Conservation (phyloP, 2,888 invertebrate species). For the Danaus chrysippus region DNA sequence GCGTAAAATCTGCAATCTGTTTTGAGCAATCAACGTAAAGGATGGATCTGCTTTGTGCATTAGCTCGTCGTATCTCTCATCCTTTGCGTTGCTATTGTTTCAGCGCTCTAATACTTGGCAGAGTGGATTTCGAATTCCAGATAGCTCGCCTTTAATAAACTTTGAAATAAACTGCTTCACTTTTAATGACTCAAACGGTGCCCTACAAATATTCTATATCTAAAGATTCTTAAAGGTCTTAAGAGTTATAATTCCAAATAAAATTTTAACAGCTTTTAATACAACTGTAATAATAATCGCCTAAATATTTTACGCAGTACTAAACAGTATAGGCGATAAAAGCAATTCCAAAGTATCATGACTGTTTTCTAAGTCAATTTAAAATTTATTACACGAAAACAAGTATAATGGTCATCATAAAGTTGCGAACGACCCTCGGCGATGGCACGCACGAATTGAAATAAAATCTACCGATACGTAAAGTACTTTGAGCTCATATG, state of each 20-base stretch:
- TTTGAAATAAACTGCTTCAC: background rate
- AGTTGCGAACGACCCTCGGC: constrained; percentile 34
- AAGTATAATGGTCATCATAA: constrained; percentile 37
- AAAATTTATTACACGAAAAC: constrained; percentile 37
- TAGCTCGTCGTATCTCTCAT: constrained; percentile 33
- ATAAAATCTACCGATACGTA: constrained; percentile 52
- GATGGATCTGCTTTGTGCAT: constrained; percentile 54
- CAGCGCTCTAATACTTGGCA: constrained; percentile 7
- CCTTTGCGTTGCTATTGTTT: constrained; percentile 22
- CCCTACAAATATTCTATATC: background rate
- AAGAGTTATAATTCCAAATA: background rate
- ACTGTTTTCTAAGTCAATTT: constrained; percentile 36
- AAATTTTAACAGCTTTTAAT: background rate
- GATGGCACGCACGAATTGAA: constrained; percentile 46
- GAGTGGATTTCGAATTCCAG: constrained; percentile 5
- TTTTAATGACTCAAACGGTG: constrained; percentile 1
- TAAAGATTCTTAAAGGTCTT: background rate
- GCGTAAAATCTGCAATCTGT: constrained; percentile 46
- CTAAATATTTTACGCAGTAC: constrained; percentile 25
- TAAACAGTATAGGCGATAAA: constrained; percentile 21
- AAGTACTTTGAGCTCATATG: constrained; percentile 39
- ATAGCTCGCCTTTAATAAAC: constrained; percentile 7
- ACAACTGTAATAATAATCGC: background rate
- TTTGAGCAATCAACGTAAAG: constrained; percentile 54
- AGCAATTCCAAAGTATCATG: constrained; percentile 26